A percentile compares a stretch with the other conserved stretches of the same genome.
Conservation (phyloP, 2,113 vertebrate species). For the Epinephelus lanceolatus region DNA sequence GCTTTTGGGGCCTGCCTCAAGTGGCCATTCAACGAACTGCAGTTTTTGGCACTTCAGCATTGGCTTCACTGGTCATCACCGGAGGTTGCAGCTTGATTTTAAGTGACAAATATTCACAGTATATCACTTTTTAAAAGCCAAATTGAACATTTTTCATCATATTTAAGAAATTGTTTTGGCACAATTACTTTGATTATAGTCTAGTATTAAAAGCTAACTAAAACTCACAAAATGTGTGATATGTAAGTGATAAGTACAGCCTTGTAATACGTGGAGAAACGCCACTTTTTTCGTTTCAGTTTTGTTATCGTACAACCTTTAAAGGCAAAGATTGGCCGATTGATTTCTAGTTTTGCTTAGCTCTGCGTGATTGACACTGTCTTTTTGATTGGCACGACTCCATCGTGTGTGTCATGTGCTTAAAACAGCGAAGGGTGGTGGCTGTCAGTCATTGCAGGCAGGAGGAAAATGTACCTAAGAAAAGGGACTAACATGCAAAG, state of each 20-base stretch:
- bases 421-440: not conserved
- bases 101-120: too few relatives aligned
- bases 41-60: too few relatives aligned
- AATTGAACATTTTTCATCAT: not conserved
- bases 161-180: not conserved
- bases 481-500: not conserved
- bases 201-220: not conserved
- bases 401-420: not conserved
- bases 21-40: too few relatives aligned
- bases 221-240: not conserved
- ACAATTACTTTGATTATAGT: not conserved
- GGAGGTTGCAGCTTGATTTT: too few relatives aligned
- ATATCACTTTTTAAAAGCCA: not conserved
- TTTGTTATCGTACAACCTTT: not conserved
- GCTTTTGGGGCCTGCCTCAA: too few relatives aligned
- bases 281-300: not conserved
- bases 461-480: not conserved
- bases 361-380: not conserved
- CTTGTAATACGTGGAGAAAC: not conserved
- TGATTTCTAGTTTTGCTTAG: not conserved
- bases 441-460: conserved; percentile 10
- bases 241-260: not conserved
- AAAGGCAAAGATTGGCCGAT: not conserved
- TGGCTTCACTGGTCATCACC: too few relatives aligned
- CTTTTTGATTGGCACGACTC: conserved; percentile 29